Percentiles rank a stretch among this genome's conserved stretches.
Evolutionary conservation across 2,888 invertebrate genomes (phyloP).

Genomic region (Morinoia aosen): DNA sequence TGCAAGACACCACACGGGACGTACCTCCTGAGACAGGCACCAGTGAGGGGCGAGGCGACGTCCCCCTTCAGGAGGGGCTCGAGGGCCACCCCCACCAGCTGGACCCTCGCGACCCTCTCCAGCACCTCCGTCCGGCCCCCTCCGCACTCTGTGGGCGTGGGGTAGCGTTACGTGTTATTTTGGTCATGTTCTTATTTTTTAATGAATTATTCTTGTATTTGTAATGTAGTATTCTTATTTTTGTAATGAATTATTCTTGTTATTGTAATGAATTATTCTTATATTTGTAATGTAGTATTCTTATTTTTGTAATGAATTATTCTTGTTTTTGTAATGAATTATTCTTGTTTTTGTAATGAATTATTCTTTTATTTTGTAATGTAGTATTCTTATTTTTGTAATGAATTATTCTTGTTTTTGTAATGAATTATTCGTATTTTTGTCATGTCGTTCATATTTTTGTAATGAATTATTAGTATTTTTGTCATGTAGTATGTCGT

Average conservation of each 20-base stretch:
- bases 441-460: too few relatives aligned
- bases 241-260: neutral
- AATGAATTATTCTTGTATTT: neutral
- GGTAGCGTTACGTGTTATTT: neutral
- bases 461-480: too few relatives aligned
- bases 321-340: too few relatives aligned
- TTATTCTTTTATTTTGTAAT: too few relatives aligned
- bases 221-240: too few relatives aligned
- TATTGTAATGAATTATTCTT: neutral
- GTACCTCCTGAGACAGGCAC: constrained; percentile 34
- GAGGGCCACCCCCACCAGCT: constrained; percentile 36
- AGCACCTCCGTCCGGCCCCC: constrained; percentile 39
- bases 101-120: constrained; percentile 49
- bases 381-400: too few relatives aligned
- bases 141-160: constrained; percentile 32
- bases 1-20: neutral
- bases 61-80: constrained; percentile 37
- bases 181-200: neutral
- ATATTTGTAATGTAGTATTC: too few relatives aligned
- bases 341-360: too few relatives aligned
- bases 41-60: neutral
- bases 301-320: too few relatives aligned
- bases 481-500: too few relatives aligned
- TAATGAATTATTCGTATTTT: too few relatives aligned
- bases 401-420: too few relatives aligned